Evolutionary conservation across 1,140 invertebrate species (phyloP).

Genomic region (Aphelenchoides besseyi): DNA sequence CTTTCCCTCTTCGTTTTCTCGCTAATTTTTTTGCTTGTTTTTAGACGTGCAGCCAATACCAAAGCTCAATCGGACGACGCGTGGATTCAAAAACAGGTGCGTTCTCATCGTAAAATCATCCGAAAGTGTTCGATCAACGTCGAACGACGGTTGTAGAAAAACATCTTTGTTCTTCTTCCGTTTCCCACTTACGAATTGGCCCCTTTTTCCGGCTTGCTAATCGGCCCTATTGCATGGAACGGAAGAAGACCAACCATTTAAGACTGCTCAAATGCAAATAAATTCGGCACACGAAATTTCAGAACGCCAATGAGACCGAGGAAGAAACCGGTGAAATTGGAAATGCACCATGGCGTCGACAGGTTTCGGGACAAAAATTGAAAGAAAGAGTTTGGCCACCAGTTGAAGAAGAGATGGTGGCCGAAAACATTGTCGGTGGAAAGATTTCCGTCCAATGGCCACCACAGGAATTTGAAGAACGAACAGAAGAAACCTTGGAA

Average conservation of each 20-base stretch:
- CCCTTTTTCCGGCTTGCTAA: neutral
- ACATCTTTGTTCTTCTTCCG: neutral
- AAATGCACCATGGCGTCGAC: constrained; percentile 22
- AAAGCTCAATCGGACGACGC: constrained; percentile 29
- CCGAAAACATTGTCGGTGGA: constrained; percentile 9
- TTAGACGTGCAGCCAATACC: constrained; percentile 19
- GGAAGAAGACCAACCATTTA: no score
- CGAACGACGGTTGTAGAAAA: constrained; percentile 25
- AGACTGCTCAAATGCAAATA: no score
- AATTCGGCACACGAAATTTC: no score
- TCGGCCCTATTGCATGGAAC: no score
- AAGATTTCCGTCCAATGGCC: constrained; percentile 37
- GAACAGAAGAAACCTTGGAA: constrained; percentile 36
- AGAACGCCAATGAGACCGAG: constrained; percentile 8
- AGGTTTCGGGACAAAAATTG: constrained; percentile 4
- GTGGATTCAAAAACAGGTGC: constrained; percentile 35
- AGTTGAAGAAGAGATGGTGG: constrained; percentile 25
- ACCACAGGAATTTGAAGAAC: constrained; percentile 36
- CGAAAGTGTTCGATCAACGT: neutral
- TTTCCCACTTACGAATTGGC: neutral
- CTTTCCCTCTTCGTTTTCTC: neutral
- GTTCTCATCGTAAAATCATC: neutral
- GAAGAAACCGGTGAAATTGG: constrained; percentile 31
- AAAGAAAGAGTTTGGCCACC: constrained; percentile 34
- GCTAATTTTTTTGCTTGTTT: constrained; percentile 22